Evolutionary conservation across 1,140 invertebrate species (phyloP).

Genomic region (Augochlora pura): DNA sequence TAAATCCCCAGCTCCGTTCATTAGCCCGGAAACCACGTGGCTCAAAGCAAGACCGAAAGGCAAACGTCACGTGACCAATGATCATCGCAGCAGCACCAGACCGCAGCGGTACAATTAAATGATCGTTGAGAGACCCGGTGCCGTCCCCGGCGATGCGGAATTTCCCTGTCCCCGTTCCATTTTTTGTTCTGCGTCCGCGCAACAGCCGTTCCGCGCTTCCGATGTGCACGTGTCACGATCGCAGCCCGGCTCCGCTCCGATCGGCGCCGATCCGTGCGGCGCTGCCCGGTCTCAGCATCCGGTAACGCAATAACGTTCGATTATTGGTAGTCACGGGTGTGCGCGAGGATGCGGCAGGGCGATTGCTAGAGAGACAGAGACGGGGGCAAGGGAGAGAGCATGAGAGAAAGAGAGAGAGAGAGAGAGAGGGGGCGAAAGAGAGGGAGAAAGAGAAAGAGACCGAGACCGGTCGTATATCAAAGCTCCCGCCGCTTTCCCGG

Average conservation of each 20-base stretch:
- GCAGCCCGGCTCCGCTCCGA: too few relatives aligned
- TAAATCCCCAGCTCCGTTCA: too few relatives aligned
- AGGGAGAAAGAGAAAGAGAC: too few relatives aligned
- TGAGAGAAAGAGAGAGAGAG: too few relatives aligned
- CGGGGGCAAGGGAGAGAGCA: too few relatives aligned
- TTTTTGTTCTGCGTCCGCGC: background rate
- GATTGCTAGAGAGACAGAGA: background rate
- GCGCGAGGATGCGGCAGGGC: too few relatives aligned
- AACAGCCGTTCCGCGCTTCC: background rate
- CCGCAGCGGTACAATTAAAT: background rate
- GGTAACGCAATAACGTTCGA: conserved; percentile 78
- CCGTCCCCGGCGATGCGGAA: background rate
- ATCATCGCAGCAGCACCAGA: background rate
- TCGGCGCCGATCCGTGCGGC: too few relatives aligned
- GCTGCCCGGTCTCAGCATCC: background rate
- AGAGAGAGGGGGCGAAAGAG: too few relatives aligned
- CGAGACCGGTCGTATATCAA: background rate
- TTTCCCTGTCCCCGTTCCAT: background rate
- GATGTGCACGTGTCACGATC: background rate
- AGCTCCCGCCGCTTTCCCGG: background rate
- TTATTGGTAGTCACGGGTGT: conserved; percentile 69
- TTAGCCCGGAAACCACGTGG: too few relatives aligned
- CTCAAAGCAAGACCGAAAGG: background rate
- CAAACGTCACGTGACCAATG: conserved; percentile 2
- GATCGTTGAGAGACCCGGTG: background rate